Evolutionary conservation across 2,888 invertebrate genomes (phyloP).

Genomic region (Papilio elwesi): DNA sequence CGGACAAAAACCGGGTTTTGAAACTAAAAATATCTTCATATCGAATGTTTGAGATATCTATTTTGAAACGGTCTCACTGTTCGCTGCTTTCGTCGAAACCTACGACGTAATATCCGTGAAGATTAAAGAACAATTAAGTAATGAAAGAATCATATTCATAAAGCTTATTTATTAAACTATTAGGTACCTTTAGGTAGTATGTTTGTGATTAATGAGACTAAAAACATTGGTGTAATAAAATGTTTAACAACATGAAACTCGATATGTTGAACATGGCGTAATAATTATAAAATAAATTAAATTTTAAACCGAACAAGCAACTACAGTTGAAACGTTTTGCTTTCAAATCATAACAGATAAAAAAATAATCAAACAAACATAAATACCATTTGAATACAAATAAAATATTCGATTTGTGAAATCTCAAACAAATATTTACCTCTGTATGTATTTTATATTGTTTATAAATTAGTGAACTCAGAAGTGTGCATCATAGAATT

Average conservation of each 20-base stretch:
- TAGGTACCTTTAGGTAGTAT: no score
- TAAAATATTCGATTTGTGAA: not conserved
- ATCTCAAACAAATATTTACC: not conserved
- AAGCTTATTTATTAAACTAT: not conserved
- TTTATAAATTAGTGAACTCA: not conserved
- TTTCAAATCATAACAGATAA: constrained; percentile 44
- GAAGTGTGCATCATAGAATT: not conserved
- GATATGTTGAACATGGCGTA: not conserved
- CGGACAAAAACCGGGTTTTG: constrained; percentile 80
- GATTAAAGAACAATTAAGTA: not conserved
- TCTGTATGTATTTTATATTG: not conserved
- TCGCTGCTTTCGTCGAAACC: constrained; percentile 51
- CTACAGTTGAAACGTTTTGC: constrained; percentile 47
- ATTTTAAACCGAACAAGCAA: constrained; percentile 44
- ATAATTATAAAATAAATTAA: constrained; percentile 38
- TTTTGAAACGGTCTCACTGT: constrained; percentile 71
- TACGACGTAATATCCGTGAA: constrained; percentile 32
- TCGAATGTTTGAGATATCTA: constrained; percentile 83
- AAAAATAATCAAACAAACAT: constrained; percentile 43
- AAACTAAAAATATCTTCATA: constrained; percentile 81
- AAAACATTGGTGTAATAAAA: not conserved
- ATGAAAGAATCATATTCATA: not conserved
- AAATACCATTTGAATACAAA: constrained; percentile 10
- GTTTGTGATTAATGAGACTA: not conserved
- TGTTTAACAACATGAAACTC: not conserved